Conservation (phyloP, 2,797 vertebrate species). For the Erpetoichthys calabaricus region DNA sequence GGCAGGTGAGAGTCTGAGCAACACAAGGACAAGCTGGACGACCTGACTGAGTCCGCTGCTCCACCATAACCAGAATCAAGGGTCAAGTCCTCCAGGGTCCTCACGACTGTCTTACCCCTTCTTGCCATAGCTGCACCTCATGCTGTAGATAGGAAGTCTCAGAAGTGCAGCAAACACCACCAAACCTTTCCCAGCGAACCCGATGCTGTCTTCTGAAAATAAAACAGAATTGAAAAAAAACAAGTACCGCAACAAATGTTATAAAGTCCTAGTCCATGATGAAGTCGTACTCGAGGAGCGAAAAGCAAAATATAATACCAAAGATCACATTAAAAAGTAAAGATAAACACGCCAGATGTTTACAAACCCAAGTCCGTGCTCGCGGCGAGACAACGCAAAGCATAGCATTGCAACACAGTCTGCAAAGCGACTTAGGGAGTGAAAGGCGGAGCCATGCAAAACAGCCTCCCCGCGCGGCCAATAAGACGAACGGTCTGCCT, state of each 20-base stretch:
- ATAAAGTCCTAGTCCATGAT: too few species aligned
- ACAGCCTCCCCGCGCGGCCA: not conserved
- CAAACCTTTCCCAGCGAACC: not conserved
- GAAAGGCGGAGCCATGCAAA: not conserved
- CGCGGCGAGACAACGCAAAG: not conserved
- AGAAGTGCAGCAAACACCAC: conserved; percentile 21
- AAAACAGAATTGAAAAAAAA: not conserved
- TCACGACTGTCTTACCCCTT: conserved; percentile 77
- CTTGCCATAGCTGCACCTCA: conserved; percentile 89
- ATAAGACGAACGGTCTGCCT: not conserved
- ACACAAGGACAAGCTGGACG: conserved; percentile 91
- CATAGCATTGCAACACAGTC: not conserved
- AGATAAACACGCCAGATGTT: not conserved
- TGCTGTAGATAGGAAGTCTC: conserved; percentile 52
- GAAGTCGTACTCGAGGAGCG: conserved; percentile 7
- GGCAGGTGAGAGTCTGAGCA: conserved; percentile 80
- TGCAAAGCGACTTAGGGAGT: conserved; percentile 2
- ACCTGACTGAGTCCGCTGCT: conserved; percentile 89
- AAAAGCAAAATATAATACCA: conserved; percentile 5
- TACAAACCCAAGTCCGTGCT: not conserved
- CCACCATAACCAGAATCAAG: conserved; percentile 98
- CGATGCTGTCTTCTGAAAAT: not conserved
- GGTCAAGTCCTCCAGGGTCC: conserved; percentile 96
- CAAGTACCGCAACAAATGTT: too few species aligned
- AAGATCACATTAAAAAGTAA: not conserved